phyloP scores from a whole-genome alignment of 2,113 vertebrate species.

The Microcebus murinus region DNA sequence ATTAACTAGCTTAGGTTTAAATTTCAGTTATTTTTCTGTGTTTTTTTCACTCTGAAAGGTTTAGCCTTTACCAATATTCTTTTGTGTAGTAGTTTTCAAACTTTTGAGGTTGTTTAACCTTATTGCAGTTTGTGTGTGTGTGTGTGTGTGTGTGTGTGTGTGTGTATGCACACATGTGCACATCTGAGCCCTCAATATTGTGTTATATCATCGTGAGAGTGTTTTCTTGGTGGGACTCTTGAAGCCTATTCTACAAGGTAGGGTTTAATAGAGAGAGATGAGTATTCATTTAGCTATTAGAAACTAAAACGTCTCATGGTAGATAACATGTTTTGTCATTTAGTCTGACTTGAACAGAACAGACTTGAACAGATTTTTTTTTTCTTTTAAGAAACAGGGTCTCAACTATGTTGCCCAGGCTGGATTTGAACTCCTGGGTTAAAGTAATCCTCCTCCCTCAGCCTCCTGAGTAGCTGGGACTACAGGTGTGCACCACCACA shows the following conservation, averaged over 20 bases:
- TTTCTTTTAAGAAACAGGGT: too few relatives aligned
- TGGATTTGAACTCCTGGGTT: too few relatives aligned
- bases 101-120: slow-evolving; percentile 30
- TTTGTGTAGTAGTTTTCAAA: slow-evolving; percentile 55
- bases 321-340: not conserved
- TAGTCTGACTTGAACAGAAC: not conserved
- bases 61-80: slow-evolving; percentile 4
- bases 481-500: too few relatives aligned
- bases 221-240: not conserved
- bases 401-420: too few relatives aligned
- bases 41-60: not conserved
- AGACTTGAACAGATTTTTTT: too few relatives aligned
- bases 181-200: not conserved
- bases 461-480: too few relatives aligned
- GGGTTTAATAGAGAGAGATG: not conserved
- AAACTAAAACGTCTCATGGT: not conserved
- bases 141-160: not conserved
- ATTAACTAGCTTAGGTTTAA: slow-evolving; percentile 44
- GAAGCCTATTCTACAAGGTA: not conserved
- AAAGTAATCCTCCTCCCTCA: too few relatives aligned
- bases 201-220: not conserved
- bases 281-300: not conserved
- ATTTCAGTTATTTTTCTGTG: slow-evolving; percentile 22
- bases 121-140: not conserved
- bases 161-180: fast-evolving